Conservation (phyloP, 35 echinoderm and acorn worm genomes). For the Heliocidaris tuberculata region DNA sequence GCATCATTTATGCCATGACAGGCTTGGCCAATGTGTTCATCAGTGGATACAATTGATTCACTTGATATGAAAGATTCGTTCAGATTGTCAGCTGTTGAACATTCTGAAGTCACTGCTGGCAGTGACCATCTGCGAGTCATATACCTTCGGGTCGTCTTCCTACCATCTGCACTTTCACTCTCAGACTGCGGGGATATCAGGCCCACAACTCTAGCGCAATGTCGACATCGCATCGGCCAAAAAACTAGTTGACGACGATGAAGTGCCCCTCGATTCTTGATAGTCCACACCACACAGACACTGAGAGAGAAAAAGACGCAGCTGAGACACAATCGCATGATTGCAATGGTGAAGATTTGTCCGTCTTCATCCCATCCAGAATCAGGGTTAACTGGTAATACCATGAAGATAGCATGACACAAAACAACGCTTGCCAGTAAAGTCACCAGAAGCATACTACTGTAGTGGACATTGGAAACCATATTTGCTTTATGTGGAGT, state of each 20-base stretch:
- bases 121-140: not conserved
- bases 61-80: not conserved
- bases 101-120: not conserved
- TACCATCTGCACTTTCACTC: not conserved
- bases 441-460: not conserved
- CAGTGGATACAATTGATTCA: not conserved
- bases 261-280: not conserved
- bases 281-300: not conserved
- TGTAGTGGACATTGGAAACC: not conserved
- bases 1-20: not conserved
- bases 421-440: not conserved
- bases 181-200: not conserved
- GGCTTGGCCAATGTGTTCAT: not conserved
- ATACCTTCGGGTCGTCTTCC: not conserved
- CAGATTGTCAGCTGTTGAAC: not conserved
- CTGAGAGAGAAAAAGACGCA: not conserved
- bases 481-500: not conserved
- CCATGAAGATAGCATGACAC: not conserved
- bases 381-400: not conserved
- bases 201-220: not conserved
- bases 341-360: not conserved
- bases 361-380: not conserved
- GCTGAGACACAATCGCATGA: not conserved
- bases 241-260: conserved; percentile 14
- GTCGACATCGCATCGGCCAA: conserved; percentile 16